phyloP scores from a whole-genome alignment of 2,797 vertebrate genomes.

The Oceanodroma leucorhoa region DNA sequence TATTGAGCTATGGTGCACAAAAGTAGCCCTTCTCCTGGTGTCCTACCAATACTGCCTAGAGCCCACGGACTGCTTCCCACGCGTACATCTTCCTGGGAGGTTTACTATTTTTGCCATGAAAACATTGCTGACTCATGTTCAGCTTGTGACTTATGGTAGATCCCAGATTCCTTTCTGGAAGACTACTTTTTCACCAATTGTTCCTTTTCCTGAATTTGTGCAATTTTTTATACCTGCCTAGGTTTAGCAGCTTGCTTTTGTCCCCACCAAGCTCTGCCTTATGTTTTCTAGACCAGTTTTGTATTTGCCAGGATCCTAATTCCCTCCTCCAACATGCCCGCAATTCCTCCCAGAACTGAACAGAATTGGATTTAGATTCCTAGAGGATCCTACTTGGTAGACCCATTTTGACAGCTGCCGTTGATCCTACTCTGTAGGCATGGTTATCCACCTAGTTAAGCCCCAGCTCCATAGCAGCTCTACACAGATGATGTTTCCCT shows the following conservation, averaged over 20 bases:
- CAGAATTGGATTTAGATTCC: neutral
- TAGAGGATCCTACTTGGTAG: neutral
- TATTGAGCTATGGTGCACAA: neutral
- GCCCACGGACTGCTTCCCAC: neutral
- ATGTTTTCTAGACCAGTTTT: neutral
- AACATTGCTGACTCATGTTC: neutral
- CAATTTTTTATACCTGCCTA: neutral
- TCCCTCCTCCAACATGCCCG: neutral
- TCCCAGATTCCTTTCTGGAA: neutral
- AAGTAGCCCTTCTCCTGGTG: neutral
- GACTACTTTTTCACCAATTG: neutral
- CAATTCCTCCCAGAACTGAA: neutral
- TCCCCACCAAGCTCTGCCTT: neutral
- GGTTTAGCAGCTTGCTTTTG: neutral
- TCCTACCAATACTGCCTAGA: neutral
- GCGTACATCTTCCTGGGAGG: neutral
- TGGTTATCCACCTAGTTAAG: neutral
- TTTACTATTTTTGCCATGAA: neutral
- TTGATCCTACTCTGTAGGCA: neutral
- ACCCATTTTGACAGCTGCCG: neutral
- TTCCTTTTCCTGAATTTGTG: neutral
- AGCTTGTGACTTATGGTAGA: neutral
- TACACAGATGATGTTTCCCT: neutral
- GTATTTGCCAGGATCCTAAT: neutral
- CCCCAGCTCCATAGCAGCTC: neutral